Percentiles rank a stretch among this genome's conserved stretches.
These are phyloP conservation scores for Indicator indicator DNA, from an alignment of 2,113 vertebrate genomes.

Conservation along the genomic window DNA sequence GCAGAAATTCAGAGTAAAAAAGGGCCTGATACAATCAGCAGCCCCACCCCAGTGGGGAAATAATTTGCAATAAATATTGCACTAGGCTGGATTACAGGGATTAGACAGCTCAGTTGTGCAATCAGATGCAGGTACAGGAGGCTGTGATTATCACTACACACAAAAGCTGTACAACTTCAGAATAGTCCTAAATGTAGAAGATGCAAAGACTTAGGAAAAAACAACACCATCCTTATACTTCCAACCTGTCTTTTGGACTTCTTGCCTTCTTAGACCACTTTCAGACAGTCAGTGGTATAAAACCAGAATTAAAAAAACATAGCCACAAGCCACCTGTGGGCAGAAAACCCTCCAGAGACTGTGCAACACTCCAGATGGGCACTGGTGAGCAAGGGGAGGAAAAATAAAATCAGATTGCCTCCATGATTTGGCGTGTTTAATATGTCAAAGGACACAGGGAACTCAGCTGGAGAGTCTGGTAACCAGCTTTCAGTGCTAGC, in stretches of 20 bases:
- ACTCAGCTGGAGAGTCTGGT: background rate
- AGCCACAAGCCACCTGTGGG: background rate
- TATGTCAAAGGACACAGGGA: background rate
- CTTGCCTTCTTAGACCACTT: background rate
- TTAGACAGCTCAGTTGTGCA: background rate
- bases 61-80: background rate
- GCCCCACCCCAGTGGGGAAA: background rate
- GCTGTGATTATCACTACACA: background rate
- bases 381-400: background rate
- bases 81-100: background rate
- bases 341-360: background rate
- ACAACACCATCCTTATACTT: background rate
- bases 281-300: background rate
- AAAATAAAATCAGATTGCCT: background rate
- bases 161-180: background rate
- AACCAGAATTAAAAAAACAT: background rate
- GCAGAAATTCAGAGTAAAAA: background rate
- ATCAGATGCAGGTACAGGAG: background rate
- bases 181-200: background rate
- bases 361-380: background rate
- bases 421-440: background rate
- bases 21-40: background rate
- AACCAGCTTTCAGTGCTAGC: background rate
- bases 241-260: background rate
- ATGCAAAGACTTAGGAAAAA: background rate